Evolutionary conservation across 2,113 vertebrate genomes (phyloP).

Genomic region (Hemicordylus capensis): DNA sequence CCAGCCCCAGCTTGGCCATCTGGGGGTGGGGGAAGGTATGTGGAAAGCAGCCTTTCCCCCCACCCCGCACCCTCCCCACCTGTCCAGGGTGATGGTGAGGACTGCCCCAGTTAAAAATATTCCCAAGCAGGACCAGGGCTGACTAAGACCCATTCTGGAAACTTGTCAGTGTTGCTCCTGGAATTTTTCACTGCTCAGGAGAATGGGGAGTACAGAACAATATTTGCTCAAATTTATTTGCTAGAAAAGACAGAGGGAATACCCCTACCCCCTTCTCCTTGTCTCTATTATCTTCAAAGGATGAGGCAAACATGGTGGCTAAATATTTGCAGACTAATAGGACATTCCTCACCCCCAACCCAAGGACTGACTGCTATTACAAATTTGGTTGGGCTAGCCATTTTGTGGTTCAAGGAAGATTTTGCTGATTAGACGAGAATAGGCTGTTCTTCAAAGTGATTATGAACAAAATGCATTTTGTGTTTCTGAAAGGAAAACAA

Average conservation of each 20-base stretch:
- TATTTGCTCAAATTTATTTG: not conserved
- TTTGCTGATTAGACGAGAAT: slow-evolving; percentile 5
- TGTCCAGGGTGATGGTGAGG: too few species aligned
- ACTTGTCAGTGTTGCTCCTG: too few species aligned
- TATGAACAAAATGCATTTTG: not conserved
- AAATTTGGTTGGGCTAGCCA: slow-evolving; percentile 24
- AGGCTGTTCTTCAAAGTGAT: slow-evolving; percentile 43
- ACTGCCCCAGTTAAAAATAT: too few species aligned
- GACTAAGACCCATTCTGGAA: too few species aligned
- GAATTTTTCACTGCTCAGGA: too few species aligned
- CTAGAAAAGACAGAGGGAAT: not conserved
- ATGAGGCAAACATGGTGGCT: slow-evolving; percentile 23
- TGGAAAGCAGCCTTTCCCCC: too few species aligned
- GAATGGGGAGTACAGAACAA: too few species aligned
- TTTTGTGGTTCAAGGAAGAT: slow-evolving; percentile 22
- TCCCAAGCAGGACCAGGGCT: too few species aligned
- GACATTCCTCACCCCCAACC: slow-evolving; percentile 2
- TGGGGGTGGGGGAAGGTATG: too few species aligned
- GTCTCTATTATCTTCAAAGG: slow-evolving; percentile 47
- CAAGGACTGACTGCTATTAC: slow-evolving; percentile 43
- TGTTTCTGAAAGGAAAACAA: slow-evolving; percentile 39
- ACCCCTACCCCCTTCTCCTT: not conserved
- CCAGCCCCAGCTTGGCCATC: too few species aligned
- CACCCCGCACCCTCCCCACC: too few species aligned
- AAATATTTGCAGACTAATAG: slow-evolving; percentile 39